These are phyloP conservation scores for Toxostoma redivivum DNA, from an alignment of 2,113 vertebrate species.

Conservation along the genomic window DNA sequence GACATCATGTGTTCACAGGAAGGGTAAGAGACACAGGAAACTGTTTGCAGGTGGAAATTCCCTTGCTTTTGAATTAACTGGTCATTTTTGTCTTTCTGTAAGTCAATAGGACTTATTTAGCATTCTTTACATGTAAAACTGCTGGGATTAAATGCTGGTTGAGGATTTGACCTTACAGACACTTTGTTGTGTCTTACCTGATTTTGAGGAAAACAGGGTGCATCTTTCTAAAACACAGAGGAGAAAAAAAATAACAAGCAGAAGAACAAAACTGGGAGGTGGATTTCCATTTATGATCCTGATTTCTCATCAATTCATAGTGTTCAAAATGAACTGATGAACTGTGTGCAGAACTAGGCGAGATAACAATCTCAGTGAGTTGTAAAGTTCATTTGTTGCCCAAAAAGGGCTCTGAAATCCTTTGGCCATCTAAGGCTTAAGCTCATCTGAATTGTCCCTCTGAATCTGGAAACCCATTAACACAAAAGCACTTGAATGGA, in stretches of 20 bases:
- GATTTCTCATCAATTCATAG: background rate
- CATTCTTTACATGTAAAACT: background rate
- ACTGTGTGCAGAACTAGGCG: background rate
- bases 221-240: background rate
- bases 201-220: rapidly evolving
- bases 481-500: background rate
- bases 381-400: background rate
- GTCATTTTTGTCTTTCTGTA: background rate
- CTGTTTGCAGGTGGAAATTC: background rate
- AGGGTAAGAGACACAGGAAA: conserved; percentile 21
- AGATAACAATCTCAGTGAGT: background rate
- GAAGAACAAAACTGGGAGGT: background rate
- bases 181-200: background rate
- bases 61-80: background rate
- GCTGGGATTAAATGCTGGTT: background rate
- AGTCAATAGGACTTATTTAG: background rate
- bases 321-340: background rate
- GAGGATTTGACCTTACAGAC: background rate
- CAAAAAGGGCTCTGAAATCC: background rate
- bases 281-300: background rate
- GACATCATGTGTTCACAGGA: background rate
- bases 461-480: background rate
- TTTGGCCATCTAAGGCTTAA: background rate
- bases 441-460: background rate
- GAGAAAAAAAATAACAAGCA: background rate